These are phyloP conservation scores for Stichodactyla mertensii DNA, from an alignment of 64 coral and sea anemone species.

Conservation along the genomic window DNA sequence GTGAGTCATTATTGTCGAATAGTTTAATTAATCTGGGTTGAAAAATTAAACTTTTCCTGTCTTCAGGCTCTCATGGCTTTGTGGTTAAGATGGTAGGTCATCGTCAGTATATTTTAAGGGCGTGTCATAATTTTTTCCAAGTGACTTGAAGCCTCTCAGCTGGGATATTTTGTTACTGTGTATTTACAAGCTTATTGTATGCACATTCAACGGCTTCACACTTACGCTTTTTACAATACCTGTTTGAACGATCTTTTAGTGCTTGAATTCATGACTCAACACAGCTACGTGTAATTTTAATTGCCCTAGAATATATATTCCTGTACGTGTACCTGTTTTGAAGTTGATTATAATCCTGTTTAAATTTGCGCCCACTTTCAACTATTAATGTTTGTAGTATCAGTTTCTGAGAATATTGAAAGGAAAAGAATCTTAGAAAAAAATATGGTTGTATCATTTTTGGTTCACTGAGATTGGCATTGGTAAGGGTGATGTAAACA, in stretches of 20 bases:
- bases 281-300: neutral
- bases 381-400: too few relatives aligned
- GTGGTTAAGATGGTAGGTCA: slow-evolving; percentile 3
- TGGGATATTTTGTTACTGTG: neutral
- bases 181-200: neutral
- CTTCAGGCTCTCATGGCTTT: neutral
- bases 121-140: neutral
- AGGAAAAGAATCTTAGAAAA: too few relatives aligned
- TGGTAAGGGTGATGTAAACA: too few relatives aligned
- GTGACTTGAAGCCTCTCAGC: neutral
- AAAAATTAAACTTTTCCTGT: neutral
- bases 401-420: too few relatives aligned
- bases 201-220: neutral
- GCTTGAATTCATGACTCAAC: neutral
- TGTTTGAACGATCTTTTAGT: neutral
- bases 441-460: too few relatives aligned
- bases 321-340: neutral
- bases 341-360: neutral
- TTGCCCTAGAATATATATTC: neutral
- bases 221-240: neutral
- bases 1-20: neutral
- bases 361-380: too few relatives aligned
- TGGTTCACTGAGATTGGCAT: too few relatives aligned
- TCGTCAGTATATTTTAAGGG: neutral
- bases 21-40: neutral